Conservation (phyloP, 2,113 vertebrate genomes). For the rabbit (Oryctolagus cuniculus) region mOryCun1.1 NC_091433.1:1096001-1096500, state of each 20-base stretch:
- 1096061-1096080: background rate
- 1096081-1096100: background rate
- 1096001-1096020: background rate
- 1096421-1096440: background rate
- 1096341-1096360: background rate
- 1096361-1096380: background rate
- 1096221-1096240: background rate
- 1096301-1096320: no score
- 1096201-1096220: background rate
- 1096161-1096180: no score
- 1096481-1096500: background rate
- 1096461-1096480: background rate
- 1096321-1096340: background rate
- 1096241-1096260: background rate
- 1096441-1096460: no score
- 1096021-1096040: background rate
- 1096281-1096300: background rate
- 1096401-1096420: background rate
- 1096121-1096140: rapidly evolving
- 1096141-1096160: no score
- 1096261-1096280: background rate
- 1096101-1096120: background rate
- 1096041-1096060: rapidly evolving
- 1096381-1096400: background rate
- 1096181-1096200: no score